A percentile compares a stretch with the other conserved stretches of the same genome.
These are phyloP conservation scores for Propithecus deckenii DNA, from an alignment of 2,797 vertebrate genomes.

Conservation along the genomic window DNA sequence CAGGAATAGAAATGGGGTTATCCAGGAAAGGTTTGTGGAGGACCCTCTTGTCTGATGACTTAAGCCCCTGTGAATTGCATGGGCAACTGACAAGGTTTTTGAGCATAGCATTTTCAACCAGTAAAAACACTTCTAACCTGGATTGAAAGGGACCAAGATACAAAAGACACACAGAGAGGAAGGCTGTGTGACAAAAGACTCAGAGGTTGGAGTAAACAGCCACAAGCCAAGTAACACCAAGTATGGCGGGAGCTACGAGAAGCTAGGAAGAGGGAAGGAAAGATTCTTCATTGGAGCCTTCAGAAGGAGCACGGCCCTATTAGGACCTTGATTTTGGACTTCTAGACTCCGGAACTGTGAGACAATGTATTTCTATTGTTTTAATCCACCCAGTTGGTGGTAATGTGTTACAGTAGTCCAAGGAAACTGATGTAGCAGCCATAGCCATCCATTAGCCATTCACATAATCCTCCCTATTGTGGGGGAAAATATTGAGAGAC, in stretches of 20 bases:
- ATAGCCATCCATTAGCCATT: neutral
- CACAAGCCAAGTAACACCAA: neutral
- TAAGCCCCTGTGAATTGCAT: neutral
- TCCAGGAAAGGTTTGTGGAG: neutral
- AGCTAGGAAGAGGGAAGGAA: neutral
- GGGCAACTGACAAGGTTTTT: neutral
- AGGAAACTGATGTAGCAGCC: neutral
- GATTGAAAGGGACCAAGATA: neutral
- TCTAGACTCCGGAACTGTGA: neutral
- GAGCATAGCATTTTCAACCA: neutral
- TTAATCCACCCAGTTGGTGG: neutral
- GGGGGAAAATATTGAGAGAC: neutral
- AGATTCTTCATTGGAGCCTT: neutral
- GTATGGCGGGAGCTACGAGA: too few relatives aligned
- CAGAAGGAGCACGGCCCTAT: accelerated
- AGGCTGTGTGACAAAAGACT: too few relatives aligned
- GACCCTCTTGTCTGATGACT: neutral
- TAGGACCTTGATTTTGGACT: neutral
- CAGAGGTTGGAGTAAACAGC: neutral
- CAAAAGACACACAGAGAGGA: neutral
- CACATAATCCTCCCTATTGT: accelerated
- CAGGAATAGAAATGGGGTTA: neutral
- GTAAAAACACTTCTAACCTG: neutral
- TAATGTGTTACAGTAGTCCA: neutral
- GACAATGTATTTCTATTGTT: neutral